Base-by-base conservation (phyloP, 2,888 invertebrate species). In the Agonopterix arenella region DNA sequence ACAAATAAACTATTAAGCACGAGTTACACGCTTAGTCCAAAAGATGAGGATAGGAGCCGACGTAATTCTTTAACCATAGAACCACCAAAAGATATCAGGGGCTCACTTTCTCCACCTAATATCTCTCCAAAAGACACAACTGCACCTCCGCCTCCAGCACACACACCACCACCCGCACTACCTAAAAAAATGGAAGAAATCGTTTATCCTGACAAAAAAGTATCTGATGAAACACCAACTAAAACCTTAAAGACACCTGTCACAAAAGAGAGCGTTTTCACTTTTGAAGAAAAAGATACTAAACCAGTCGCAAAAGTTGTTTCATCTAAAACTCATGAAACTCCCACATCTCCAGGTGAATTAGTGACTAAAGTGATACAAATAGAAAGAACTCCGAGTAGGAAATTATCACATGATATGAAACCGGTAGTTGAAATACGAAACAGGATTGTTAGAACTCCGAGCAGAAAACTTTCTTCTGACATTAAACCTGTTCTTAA, bases 291-390 rank as follows among this genome's bases (percentile, higher is more conserved):
- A 11, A 74, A 75, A 61, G 80, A 81, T 42, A 59, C 59, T n/a
- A 80, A 76, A 50, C 66, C 60, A 51, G 50, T 46, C 9, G 40
- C 9, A 28, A 50, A 45, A 36, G 63, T 45, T 11, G 84, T 78
- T 61, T 53, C 67, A 47, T 55, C 64, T 4, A 75, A 80, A 44
- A 53, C 69, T 18, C 62, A 11, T n/a, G 36, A 45, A 36, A 8
- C 37, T 28, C 43, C 43, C 11, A 13, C 43, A 18, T 13, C 61
- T 8, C 62, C 80, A 8, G 80, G 83, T 41, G 88, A 88, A 64
- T 63, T 89, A 28, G 79, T 86, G 1, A 89, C 89, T 28, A 84
- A 88, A 68, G 80, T 89, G 1, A 84, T 88, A 54, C 82, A 88
- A 70, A 62, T 89, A 43, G 89, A 89, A 69, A 70, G 89, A 59